Base-by-base conservation (phyloP, 2,797 vertebrate genomes). In the Enteromius mattozi region DNA sequence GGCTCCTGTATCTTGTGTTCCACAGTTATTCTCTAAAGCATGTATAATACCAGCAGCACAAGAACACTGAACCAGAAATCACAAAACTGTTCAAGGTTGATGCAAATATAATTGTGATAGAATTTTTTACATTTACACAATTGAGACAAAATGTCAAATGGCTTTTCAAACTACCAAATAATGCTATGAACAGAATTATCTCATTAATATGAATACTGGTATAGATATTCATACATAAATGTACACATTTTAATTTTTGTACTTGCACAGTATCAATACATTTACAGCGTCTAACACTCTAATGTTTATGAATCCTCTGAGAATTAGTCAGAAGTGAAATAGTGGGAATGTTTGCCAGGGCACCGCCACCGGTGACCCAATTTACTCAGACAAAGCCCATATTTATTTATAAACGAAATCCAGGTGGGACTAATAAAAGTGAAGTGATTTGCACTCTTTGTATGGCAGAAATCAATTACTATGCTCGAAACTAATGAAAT, bases 351-450 rank as follows among this genome's bases (percentile, higher is more conserved):
- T n/a, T 56, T 75, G 72, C 49, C 4, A 54, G 72, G 30, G 19
- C 30, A 75, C 10, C 0, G 5, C 49, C 49, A 54, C 19, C 12
- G 3, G 30, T 35, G 47, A 75, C 72, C 72, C 5, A 14, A 5
- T 75, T 75, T 75, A 35, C 47, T 54, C 72, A 74, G 71, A 51
- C 27, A 54, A 54, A 75, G 17, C 30, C 17, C 30, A 35, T 75
- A 35, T 75, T 54, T 75, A 54, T 75, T 75, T 75, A 75, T 75
- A 54, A 54, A 75, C 35, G 10, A 54, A 54, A 75, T 75, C 30
- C 49, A 54, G 19, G 72, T 54, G 72, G 30, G 72, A 54, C 10
- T 54, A 75, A 75, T 54, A 75, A 21, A 51, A 74, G 45, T 49
- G 45, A 49, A 72, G 45, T 33, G 9, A 76, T 37, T 16, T 76